Evolutionary conservation across 64 coral and sea anemone genomes (phyloP), one percentile per base, ranked within the genome.

Genomic region (Montipora cactus): DNA sequence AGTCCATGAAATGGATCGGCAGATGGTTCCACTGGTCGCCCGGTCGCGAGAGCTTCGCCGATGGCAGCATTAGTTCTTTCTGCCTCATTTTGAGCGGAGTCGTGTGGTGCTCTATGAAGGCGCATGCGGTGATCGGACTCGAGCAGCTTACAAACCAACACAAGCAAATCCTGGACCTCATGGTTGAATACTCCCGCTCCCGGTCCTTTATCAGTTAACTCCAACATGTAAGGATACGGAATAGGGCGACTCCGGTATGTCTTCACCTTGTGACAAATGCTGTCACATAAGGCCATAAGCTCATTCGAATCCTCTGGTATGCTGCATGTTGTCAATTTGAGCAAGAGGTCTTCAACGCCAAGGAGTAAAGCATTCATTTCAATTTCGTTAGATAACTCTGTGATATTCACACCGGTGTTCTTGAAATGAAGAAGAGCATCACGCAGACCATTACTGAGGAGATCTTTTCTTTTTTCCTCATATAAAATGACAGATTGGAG

Each of bases 121-220:
- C 88, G 52, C 13, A 84, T 81, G 46, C 90, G 68, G 59, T 92
- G 90, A 20, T 92, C 90, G 11, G 90, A 84, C 79, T 92, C 90
- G 75, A 92, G 90, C 18, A 83, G 11, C 90, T 91, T 82, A 22
- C 78, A 91, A 70, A 91, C 79, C 28, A 91, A 79, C 58, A 91
- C 79, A 83, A 91, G 82, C 23, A 91, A 46, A 37, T 91, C 79
- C 46, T 91, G 79, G 57, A 91, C 90, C 83, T 91, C 90, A 57
- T 79, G 11, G 72, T 90, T 90, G 59, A 80, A 57, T 79, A 90
- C 50, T 79, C 44, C 76, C 62, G 88, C 88, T 78, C 88, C 77
- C 48, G 88, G 59, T 62, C 76, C 88, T 80, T 90, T 90, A 52
- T 76, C 87, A 14, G 87, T 58, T 75, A 89, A 49, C 72, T 89